These are phyloP conservation scores for Chrysotoxum bicinctum DNA, from an alignment of 2,888 invertebrate genomes.

Conservation along the genomic window DNA sequence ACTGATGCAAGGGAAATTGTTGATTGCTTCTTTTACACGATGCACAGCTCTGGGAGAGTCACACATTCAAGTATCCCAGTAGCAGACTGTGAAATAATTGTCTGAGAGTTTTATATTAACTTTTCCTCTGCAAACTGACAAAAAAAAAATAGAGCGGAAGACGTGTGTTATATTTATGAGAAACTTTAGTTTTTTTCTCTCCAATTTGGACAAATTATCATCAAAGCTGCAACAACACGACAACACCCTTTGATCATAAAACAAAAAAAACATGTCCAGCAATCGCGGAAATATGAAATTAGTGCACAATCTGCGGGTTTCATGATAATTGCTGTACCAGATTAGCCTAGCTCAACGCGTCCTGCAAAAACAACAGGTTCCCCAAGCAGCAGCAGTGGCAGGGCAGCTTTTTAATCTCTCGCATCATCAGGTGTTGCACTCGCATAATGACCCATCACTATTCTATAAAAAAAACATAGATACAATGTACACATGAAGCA, in stretches of 20 bases:
- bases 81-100: conserved; percentile 52
- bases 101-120: conserved; percentile 61
- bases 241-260: conserved; percentile 15
- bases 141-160: conserved; percentile 43
- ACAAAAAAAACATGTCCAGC: not conserved
- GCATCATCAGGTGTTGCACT: conserved; percentile 63
- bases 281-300: conserved; percentile 45
- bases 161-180: conserved; percentile 32
- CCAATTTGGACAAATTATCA: conserved; percentile 4
- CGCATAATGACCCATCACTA: conserved; percentile 51
- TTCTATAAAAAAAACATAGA: not conserved
- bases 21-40: conserved; percentile 41
- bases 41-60: conserved; percentile 29
- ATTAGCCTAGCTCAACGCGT: conserved; percentile 53
- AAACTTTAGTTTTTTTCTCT: conserved; percentile 9
- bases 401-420: conserved; percentile 29
- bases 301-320: conserved; percentile 36
- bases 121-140: conserved; percentile 14
- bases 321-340: conserved; percentile 61
- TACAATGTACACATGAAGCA: not conserved
- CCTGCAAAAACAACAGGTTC: conserved; percentile 51
- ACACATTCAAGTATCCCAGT: conserved; percentile 46
- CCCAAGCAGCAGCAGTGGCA: not conserved
- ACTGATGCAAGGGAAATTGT: conserved; percentile 53
- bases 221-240: not conserved